Evolutionary conservation across 2,888 invertebrate species (phyloP).

Genomic region (Tortricodes alternella): DNA sequence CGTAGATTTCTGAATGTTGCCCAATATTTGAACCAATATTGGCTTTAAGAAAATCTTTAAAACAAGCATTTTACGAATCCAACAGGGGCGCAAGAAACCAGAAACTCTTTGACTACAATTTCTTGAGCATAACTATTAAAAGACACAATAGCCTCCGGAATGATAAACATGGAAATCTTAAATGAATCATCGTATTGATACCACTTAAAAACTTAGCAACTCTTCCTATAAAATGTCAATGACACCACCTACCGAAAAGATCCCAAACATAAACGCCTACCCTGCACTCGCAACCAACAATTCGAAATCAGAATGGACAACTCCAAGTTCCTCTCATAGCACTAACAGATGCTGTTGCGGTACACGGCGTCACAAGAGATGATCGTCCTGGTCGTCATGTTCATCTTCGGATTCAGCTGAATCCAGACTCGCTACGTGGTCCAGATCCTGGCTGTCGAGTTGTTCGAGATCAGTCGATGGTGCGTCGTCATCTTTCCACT

Average conservation of each 20-base stretch:
- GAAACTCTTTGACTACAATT: neutral
- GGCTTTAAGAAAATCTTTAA: neutral
- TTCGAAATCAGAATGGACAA: slow-evolving; percentile 47
- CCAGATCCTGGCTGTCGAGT: slow-evolving; percentile 79
- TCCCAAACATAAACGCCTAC: slow-evolving; percentile 16
- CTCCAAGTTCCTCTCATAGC: slow-evolving; percentile 65
- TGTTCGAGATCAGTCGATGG: slow-evolving; percentile 82
- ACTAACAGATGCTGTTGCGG: slow-evolving; percentile 72
- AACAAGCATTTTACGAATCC: neutral
- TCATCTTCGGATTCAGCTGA: slow-evolving; percentile 76
- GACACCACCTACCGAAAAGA: neutral
- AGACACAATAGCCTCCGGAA: neutral
- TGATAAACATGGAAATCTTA: neutral
- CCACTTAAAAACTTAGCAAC: neutral
- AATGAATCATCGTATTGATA: no score
- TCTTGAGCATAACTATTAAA: slow-evolving; percentile 4
- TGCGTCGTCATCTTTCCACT: slow-evolving; percentile 97
- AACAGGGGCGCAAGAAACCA: neutral
- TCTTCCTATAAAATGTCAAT: neutral
- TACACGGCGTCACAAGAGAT: slow-evolving; percentile 80
- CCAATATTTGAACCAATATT: neutral
- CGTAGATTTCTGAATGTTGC: slow-evolving; percentile 16
- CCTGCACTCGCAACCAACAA: slow-evolving; percentile 30
- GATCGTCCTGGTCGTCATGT: slow-evolving; percentile 72
- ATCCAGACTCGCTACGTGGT: slow-evolving; percentile 69